Percentiles rank a stretch among this genome's conserved stretches.
phyloP scores from a whole-genome alignment of 2,797 vertebrate genomes.

The Mycteria americana region DNA sequence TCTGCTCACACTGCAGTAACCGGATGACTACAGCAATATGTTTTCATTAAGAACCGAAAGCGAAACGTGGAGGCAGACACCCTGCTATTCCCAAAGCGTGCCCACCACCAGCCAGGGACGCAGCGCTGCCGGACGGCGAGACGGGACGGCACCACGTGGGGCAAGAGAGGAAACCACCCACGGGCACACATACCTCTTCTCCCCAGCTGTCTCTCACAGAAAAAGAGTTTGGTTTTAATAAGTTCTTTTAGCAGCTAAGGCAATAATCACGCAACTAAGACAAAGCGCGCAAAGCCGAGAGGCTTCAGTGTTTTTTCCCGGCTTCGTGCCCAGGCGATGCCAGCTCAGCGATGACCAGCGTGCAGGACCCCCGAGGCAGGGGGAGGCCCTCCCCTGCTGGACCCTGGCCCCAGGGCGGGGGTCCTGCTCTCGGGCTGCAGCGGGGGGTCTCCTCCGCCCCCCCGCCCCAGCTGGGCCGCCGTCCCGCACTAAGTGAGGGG shows the following conservation, averaged over 20 bases:
- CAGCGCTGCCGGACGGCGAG: not conserved
- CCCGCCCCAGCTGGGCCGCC: not conserved
- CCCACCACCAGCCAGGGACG: not conserved
- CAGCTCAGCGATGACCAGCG: not conserved
- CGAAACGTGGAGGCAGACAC: not conserved
- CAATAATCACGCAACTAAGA: not conserved
- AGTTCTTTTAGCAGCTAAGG: not conserved
- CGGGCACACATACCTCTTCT: accelerated
- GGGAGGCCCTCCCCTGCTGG: not conserved
- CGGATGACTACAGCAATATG: constrained; percentile 44
- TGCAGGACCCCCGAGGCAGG: not conserved
- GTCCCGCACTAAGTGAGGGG: accelerated
- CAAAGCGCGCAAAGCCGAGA: not conserved
- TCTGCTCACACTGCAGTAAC: constrained; percentile 30
- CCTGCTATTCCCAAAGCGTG: not conserved
- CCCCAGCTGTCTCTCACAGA: not conserved
- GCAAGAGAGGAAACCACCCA: accelerated
- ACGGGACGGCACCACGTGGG: accelerated
- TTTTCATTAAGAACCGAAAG: constrained; percentile 53
- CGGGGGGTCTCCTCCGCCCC: not conserved
- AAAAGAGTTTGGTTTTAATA: accelerated
- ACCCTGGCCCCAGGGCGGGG: not conserved
- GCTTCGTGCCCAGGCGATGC: not conserved
- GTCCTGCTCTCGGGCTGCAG: not conserved
- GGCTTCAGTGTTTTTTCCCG: not conserved